Conservation (phyloP, 2,113 vertebrate species). For the Sterrhoptilus dennistouni region DNA sequence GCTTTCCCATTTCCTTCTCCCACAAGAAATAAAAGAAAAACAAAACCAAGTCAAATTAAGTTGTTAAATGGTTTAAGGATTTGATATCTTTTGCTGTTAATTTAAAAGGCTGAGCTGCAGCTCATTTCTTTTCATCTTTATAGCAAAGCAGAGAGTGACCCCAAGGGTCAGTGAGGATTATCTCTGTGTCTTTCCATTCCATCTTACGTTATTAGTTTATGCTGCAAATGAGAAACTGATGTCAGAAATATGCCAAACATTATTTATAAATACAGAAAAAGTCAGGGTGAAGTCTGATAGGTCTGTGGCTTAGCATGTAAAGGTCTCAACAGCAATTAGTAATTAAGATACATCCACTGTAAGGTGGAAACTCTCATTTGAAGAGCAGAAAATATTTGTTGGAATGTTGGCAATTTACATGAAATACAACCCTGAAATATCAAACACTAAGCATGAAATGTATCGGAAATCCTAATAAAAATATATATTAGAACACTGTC, state of each 20-base stretch:
- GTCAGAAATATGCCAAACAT: constrained; percentile 24
- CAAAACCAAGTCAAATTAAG: constrained; percentile 61
- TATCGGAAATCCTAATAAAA: background rate
- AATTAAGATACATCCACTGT: background rate
- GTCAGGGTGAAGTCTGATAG: background rate
- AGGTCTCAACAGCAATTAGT: constrained; percentile 37
- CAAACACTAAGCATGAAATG: background rate
- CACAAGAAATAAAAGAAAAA: constrained; percentile 50
- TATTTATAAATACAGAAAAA: constrained; percentile 28
- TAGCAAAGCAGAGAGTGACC: constrained; percentile 49
- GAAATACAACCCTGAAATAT: background rate
- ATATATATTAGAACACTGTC: background rate
- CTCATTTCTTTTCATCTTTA: constrained; percentile 67
- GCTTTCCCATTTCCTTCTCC: constrained; percentile 12
- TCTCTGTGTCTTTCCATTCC: constrained; percentile 37
- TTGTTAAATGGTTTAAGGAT: constrained; percentile 61
- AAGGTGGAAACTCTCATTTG: background rate
- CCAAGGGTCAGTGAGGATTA: constrained; percentile 22
- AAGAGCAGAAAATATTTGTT: background rate
- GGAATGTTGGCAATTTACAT: background rate
- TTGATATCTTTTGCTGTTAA: constrained; percentile 58
- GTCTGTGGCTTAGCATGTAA: background rate
- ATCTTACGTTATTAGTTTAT: constrained; percentile 39
- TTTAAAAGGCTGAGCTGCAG: constrained; percentile 51
- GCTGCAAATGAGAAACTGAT: constrained; percentile 53